Percentiles rank a stretch among this genome's conserved stretches.
phyloP scores from a whole-genome alignment of 2,888 invertebrate species.

The Temnothorax rugatulus region DNA sequence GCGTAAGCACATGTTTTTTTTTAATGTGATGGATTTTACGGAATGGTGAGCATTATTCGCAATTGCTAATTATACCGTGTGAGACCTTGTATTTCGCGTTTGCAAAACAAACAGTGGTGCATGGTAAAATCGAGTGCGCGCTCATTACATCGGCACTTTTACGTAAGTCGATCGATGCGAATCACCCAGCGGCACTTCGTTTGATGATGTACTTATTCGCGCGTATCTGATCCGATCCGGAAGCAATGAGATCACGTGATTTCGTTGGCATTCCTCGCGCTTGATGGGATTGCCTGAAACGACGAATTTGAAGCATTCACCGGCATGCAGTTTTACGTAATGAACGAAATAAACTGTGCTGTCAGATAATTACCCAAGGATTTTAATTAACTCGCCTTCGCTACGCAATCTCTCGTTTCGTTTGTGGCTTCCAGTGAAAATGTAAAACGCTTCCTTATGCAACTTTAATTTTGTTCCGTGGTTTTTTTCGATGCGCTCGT shows the following conservation, averaged over 20 bases:
- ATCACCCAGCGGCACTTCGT: slow-evolving; percentile 24
- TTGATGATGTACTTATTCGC: slow-evolving; percentile 19
- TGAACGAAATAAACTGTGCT: neutral
- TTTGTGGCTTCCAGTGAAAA: slow-evolving; percentile 24
- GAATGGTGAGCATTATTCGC: neutral
- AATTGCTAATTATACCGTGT: neutral
- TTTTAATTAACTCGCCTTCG: slow-evolving; percentile 19
- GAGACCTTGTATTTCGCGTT: slow-evolving; percentile 13
- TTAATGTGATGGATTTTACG: neutral
- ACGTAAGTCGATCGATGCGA: slow-evolving; percentile 36
- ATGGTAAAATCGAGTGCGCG: neutral
- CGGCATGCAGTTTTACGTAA: slow-evolving; percentile 32
- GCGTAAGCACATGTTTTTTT: neutral
- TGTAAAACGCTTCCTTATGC: neutral
- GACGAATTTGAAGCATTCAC: slow-evolving; percentile 9
- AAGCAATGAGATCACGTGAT: slow-evolving; percentile 38
- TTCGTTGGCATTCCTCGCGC: neutral
- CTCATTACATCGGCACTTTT: slow-evolving; percentile 9
- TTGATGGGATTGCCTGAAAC: slow-evolving; percentile 26
- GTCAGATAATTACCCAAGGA: slow-evolving; percentile 13
- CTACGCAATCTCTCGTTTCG: neutral
- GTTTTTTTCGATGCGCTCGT: neutral
- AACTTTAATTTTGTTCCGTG: slow-evolving; percentile 2
- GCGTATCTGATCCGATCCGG: slow-evolving; percentile 23
- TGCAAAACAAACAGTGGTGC: slow-evolving; percentile 4